These are phyloP conservation scores for Abrostola triplasia DNA, from an alignment of 2,888 invertebrate species.

Conservation along the genomic window DNA sequence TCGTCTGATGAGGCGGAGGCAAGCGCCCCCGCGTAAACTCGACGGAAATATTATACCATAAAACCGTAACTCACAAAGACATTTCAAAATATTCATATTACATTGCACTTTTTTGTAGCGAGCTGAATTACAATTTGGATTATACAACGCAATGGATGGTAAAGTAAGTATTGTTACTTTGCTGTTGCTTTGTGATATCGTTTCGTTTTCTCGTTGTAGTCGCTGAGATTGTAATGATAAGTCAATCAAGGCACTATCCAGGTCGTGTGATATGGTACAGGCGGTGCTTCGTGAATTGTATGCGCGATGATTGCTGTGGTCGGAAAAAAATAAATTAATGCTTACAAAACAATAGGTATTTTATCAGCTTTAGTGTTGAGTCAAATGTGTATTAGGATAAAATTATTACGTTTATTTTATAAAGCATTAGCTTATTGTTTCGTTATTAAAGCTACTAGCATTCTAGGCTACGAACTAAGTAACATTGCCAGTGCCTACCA, in stretches of 20 bases:
- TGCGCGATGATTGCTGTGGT: constrained; percentile 43
- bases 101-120: constrained; percentile 9
- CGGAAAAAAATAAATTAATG: neutral
- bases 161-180: neutral
- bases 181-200: neutral
- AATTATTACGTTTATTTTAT: neutral
- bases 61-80: neutral
- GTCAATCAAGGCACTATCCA: constrained; percentile 72
- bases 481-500: too few relatives aligned
- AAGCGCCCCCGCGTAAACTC: constrained; percentile 73
- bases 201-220: constrained; percentile 26
- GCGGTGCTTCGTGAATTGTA: constrained; percentile 44
- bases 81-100: neutral
- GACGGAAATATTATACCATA: constrained; percentile 10
- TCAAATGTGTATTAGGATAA: neutral
- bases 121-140: rapidly evolving
- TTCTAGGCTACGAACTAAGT: too few relatives aligned
- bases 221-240: constrained; percentile 73
- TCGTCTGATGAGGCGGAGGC: constrained; percentile 74
- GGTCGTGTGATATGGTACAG: constrained; percentile 61
- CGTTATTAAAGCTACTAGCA: too few relatives aligned
- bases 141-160: constrained; percentile 12
- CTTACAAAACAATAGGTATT: neutral
- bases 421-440: too few relatives aligned
- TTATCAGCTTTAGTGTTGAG: constrained; percentile 8